Evolutionary conservation across 2,113 vertebrate species (phyloP).

Genomic region (Hucho hucho): DNA sequence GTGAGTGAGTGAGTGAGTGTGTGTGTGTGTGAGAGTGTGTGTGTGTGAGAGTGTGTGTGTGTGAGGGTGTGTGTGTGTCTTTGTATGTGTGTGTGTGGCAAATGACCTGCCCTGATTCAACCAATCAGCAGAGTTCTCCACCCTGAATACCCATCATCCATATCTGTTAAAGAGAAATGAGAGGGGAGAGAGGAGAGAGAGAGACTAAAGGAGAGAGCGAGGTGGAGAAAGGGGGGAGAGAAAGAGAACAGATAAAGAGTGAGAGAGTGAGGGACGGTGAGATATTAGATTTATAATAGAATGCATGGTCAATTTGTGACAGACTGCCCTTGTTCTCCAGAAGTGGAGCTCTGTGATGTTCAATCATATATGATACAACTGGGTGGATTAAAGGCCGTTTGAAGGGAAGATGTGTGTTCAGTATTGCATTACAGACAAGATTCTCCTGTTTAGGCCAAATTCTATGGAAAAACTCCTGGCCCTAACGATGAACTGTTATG

Average conservation of each 20-base stretch:
- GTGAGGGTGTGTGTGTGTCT: too few relatives aligned
- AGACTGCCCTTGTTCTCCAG: slow-evolving; percentile 46
- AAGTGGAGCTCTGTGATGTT: slow-evolving; percentile 52
- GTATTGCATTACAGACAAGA: slow-evolving; percentile 32
- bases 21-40: neutral
- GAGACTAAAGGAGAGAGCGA: slow-evolving; percentile 38
- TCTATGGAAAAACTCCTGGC: too few relatives aligned
- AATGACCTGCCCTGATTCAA: slow-evolving; percentile 67
- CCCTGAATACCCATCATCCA: slow-evolving; percentile 60
- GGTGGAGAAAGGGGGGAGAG: neutral
- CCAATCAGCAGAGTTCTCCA: slow-evolving; percentile 64
- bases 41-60: too few relatives aligned
- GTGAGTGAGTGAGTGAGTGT: neutral
- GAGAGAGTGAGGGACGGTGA: slow-evolving; percentile 19
- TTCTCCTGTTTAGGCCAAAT: neutral
- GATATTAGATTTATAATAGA: slow-evolving; percentile 48
- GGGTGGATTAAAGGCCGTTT: slow-evolving; percentile 26
- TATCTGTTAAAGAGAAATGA: slow-evolving; percentile 67
- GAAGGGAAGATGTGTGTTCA: slow-evolving; percentile 20
- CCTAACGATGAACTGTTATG: too few relatives aligned
- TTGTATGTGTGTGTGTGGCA: slow-evolving; percentile 48
- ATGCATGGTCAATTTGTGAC: slow-evolving; percentile 47
- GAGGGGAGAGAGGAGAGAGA: slow-evolving; percentile 19
- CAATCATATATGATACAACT: slow-evolving; percentile 10
- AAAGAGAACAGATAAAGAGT: slow-evolving; percentile 34